phyloP scores from a whole-genome alignment of 2,113 vertebrate genomes.

The Nannospalax galili region DNA sequence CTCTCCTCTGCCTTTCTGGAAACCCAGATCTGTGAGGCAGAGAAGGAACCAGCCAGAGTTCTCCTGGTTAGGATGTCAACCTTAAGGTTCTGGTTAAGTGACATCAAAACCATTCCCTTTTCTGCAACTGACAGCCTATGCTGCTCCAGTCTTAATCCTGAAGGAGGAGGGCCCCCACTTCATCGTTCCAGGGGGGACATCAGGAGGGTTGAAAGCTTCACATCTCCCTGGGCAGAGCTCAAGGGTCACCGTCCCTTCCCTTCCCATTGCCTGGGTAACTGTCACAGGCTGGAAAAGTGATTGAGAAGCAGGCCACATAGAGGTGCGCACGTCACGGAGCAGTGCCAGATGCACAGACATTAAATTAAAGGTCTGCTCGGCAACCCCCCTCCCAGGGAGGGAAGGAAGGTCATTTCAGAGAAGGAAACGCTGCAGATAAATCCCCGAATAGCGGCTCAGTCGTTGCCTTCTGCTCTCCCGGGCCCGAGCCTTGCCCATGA shows the following conservation, averaged over 20 bases:
- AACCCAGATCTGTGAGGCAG: neutral
- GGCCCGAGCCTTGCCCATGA: constrained; percentile 75
- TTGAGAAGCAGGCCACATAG: neutral
- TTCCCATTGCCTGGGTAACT: neutral
- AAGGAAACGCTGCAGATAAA: neutral
- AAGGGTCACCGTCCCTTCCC: neutral
- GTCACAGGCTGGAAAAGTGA: constrained; percentile 3
- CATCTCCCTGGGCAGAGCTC: constrained; percentile 7
- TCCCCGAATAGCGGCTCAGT: constrained; percentile 48
- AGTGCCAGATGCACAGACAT: constrained; percentile 56
- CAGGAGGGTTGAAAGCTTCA: constrained; percentile 6
- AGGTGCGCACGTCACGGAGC: neutral
- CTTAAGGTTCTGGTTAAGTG: neutral
- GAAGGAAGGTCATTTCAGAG: neutral
- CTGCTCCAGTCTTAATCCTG: neutral
- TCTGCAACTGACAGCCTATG: neutral
- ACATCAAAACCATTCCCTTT: neutral
- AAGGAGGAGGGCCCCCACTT: neutral
- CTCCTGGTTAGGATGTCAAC: neutral
- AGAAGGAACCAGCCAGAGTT: neutral
- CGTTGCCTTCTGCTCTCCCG: constrained; percentile 71
- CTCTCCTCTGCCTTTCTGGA: neutral
- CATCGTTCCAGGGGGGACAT: constrained; percentile 45
- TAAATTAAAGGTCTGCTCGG: neutral
- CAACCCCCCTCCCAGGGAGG: neutral